Base-by-base conservation (phyloP, 2,113 vertebrate species). In the Tonatia bakeri region DNA sequence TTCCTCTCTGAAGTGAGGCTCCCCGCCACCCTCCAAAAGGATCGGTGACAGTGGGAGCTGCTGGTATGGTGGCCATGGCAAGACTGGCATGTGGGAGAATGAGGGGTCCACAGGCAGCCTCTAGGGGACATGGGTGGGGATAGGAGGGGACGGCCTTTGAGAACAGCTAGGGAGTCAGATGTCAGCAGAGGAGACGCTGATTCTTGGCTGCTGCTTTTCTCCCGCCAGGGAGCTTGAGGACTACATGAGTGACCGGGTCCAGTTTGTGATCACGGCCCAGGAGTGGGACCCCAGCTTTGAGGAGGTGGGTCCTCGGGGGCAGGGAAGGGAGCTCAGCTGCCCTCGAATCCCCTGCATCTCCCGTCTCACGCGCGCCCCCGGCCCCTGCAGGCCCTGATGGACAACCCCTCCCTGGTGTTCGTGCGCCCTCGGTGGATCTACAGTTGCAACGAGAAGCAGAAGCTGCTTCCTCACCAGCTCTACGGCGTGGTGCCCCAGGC, bases 341-440 rank as follows among this genome's bases (percentile, higher is more conserved):
- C 20, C 54, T 28, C 0, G 10, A 15, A 5, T 14, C 12, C 22
- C 16, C 65, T 36, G 20, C 2, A 0, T 13, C 19, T 13, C 11
- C 7, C n/a, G n/a, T 24, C 10, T 61, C 16, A 7, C 33, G 3
- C 8, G 2, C 13, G 2, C n/a, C 33, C 11, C 6, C 15, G 16
- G 33, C 47, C 52, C 26, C 19, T 20, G 4, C 98, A 99, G 99
- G 99, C 99, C 16, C 97, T 99, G 97, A 98, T 99, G 98, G 99
- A 99, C 80, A 99, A 99, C 76, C 96, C 98, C 65, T 99, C 98
- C 90, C 97, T 99, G 96, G 99, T 98, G 75, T 99, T 99, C 16
- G 99, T 99, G 72, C 99, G 99, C 40, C 99, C 99, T 0, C 97
- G 98, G 0, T 99, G 99, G 99, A 99, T 99, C 96, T 99, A 99